A percentile compares a stretch with the other conserved stretches of the same genome.
These are phyloP conservation scores for Mastomys natalensis DNA, from an alignment of 2,113 vertebrate genomes.

Conservation along the genomic window DNA sequence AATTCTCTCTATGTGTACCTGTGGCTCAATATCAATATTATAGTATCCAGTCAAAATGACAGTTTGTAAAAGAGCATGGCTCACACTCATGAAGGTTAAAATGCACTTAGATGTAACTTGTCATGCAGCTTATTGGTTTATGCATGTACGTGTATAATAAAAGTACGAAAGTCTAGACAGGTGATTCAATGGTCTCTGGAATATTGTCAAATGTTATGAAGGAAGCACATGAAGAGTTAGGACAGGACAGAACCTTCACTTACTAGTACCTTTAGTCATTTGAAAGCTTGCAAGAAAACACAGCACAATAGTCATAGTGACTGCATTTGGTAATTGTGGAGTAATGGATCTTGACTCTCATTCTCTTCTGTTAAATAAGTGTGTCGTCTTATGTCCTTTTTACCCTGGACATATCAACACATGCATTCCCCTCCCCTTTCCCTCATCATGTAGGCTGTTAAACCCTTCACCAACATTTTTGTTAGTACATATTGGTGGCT, in stretches of 20 bases:
- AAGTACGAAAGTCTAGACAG: background rate
- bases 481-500: background rate
- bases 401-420: background rate
- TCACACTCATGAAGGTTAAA: background rate
- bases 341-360: background rate
- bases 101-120: background rate
- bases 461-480: background rate
- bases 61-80: background rate
- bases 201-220: background rate
- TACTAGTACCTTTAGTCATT: background rate
- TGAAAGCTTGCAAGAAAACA: background rate
- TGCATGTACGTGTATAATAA: background rate
- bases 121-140: background rate
- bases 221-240: background rate
- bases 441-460: background rate
- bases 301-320: background rate
- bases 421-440: background rate
- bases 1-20: background rate
- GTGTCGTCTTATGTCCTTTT: background rate
- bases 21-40: conserved; percentile 14
- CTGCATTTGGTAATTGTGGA: background rate
- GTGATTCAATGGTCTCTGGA: background rate
- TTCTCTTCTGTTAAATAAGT: background rate
- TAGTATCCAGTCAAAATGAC: background rate
- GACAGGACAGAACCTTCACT: background rate